Base-by-base conservation (phyloP, 2,888 invertebrate genomes). In the Patella pellucida region DNA sequence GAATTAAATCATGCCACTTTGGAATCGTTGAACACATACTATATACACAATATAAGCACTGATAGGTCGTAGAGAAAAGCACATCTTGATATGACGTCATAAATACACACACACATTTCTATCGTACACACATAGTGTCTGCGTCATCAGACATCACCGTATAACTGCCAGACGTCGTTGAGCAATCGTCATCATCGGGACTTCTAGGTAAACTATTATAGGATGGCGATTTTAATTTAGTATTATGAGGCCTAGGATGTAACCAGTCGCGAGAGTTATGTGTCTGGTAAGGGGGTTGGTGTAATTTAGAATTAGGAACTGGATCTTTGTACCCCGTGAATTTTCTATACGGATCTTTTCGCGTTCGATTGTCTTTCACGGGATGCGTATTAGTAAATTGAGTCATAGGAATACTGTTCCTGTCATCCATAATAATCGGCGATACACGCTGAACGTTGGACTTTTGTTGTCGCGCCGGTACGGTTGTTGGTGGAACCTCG, bases 101-200 rank as follows among this genome's bases (percentile, higher is more conserved):
- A 41, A 41, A 41, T 41, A 41, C 41, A 41, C 41, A 41, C 41
- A 41, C 23, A 23, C 62, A 19, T 19, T 19, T 62, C 62, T 23
- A 41, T 23, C 62, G 62, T 23, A 23, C 62, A 62, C 62, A 62
- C 23, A 23, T 62, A 23, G 23, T 52, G 51, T 71, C 71, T 50
- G 73, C 76, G 70, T 80, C 79, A 50, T 81, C 81, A 15, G 76
- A 79, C 56, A 78, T 79, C 16, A 81, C 78, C n/a, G 81, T 79
- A 71, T 81, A 81, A 71, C 81, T 81, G 2, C 81, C 81, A 14
- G 81, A 81, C 1, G 81, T 81, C 7, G 81, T 81, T 27, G 81
- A 78, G 72, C 77, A 78, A 16, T 73, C 77, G 27, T 81, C 81
- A 15, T 78, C 78, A 50, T 79, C 79, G 12, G 73, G 71, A 54